Percentiles rank a stretch among this genome's conserved stretches.
Conservation (phyloP, 2,113 vertebrate genomes). For the Seriola rivoliana region DNA sequence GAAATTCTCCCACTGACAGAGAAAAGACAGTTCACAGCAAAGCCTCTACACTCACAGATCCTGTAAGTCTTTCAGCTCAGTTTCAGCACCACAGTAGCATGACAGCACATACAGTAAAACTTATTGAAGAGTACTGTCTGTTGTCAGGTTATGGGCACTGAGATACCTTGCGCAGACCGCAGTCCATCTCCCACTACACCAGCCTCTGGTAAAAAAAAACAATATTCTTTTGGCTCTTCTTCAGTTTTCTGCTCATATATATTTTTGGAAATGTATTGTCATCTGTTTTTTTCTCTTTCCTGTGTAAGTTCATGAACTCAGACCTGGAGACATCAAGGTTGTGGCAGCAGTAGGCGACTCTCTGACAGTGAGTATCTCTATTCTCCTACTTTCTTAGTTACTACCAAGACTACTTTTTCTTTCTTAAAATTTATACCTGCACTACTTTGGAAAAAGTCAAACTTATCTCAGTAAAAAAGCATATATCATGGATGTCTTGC, state of each 20-base stretch:
- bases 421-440: neutral
- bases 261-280: conserved; percentile 3
- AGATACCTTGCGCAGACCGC: conserved; percentile 83
- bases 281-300: neutral
- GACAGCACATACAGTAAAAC: neutral
- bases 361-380: conserved; percentile 87
- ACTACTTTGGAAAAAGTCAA: neutral
- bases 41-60: conserved; percentile 17
- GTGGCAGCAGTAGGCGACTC: conserved; percentile 95
- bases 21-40: neutral
- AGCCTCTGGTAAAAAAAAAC: conserved; percentile 85
- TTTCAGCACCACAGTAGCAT: neutral
- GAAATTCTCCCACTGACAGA: conserved; percentile 57
- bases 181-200: conserved; percentile 84
- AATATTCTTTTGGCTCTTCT: neutral
- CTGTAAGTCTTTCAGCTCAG: conserved; percentile 57
- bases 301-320: conserved; percentile 89
- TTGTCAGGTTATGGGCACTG: conserved; percentile 87
- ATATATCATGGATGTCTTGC: neutral
- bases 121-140: neutral
- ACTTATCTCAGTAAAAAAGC: neutral
- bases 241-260: neutral
- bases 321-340: conserved; percentile 91
- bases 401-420: neutral
- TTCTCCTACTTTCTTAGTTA: neutral